phyloP scores from a whole-genome alignment of 1,140 invertebrate species.

The Phocides pigmalion region DNA sequence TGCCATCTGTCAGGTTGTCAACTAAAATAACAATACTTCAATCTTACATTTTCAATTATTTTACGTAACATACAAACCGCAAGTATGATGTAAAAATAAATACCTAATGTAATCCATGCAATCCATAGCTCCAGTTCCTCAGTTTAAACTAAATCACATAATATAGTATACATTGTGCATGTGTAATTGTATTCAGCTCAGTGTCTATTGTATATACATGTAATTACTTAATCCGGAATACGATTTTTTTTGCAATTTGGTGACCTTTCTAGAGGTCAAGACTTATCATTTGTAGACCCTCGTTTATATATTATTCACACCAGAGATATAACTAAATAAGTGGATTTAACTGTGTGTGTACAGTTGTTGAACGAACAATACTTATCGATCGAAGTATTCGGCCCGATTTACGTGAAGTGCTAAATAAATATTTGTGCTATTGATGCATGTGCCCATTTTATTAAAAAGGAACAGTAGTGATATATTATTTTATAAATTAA shows the following conservation, averaged over 20 bases:
- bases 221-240: neutral
- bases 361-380: slow-evolving; percentile 19
- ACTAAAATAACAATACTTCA: slow-evolving; percentile 2
- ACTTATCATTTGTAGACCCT: neutral
- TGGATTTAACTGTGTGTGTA: slow-evolving; percentile 4
- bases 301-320: slow-evolving; percentile 1
- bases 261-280: neutral
- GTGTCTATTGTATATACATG: too few relatives aligned
- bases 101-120: neutral
- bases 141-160: too few relatives aligned
- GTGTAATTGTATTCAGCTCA: too few relatives aligned
- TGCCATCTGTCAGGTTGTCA: neutral
- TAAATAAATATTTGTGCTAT: slow-evolving; percentile 8
- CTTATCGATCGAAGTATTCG: slow-evolving; percentile 16
- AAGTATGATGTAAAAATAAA: slow-evolving; percentile 1
- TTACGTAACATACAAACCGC: slow-evolving; percentile 7
- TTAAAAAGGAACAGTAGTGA: slow-evolving; percentile 1
- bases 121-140: too few relatives aligned
- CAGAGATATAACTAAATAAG: slow-evolving; percentile 2
- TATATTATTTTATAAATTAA: slow-evolving; percentile 19
- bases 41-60: slow-evolving; percentile 14
- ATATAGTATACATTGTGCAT: too few relatives aligned
- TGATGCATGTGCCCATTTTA: slow-evolving; percentile 8
- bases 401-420: slow-evolving; percentile 13
- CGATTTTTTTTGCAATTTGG: neutral